phyloP scores from a whole-genome alignment of 2,888 invertebrate genomes.

The Synanthedon formicaeformis region DNA sequence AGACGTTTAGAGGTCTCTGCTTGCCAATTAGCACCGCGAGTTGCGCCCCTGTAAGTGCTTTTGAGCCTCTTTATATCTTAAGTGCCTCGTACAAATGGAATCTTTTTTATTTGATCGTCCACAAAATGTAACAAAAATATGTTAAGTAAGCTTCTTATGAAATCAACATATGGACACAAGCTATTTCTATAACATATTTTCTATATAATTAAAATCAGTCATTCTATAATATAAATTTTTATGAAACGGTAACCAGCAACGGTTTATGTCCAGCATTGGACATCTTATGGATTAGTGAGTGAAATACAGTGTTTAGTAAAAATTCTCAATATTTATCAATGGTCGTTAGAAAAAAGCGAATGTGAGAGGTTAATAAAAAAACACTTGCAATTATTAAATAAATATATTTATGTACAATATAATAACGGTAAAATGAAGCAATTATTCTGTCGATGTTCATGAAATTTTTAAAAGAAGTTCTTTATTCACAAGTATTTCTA shows the following conservation, averaged over 20 bases:
- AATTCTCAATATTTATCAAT: no score
- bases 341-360: no score
- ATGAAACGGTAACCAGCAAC: no score
- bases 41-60: conserved; percentile 8
- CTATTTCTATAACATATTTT: no score
- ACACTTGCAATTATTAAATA: conserved; percentile 60
- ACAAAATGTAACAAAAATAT: conserved; percentile 15
- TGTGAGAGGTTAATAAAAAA: conserved; percentile 6
- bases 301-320: no score
- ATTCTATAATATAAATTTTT: no score
- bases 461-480: conserved; percentile 32
- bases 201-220: no score
- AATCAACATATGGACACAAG: no score
- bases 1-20: conserved; percentile 20
- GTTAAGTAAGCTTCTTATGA: no score
- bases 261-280: no score
- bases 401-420: conserved; percentile 69
- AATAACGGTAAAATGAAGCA: conserved; percentile 60
- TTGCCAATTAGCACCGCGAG: conserved; percentile 40
- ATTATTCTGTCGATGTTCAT: conserved; percentile 55
- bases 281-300: no score
- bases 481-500: conserved; percentile 21
- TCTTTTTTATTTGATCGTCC: conserved; percentile 27
- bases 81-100: conserved; percentile 28
- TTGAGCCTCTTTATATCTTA: conserved; percentile 21